Base-by-base conservation (phyloP, 2,113 vertebrate species). In the Psettodes erumei region DNA sequence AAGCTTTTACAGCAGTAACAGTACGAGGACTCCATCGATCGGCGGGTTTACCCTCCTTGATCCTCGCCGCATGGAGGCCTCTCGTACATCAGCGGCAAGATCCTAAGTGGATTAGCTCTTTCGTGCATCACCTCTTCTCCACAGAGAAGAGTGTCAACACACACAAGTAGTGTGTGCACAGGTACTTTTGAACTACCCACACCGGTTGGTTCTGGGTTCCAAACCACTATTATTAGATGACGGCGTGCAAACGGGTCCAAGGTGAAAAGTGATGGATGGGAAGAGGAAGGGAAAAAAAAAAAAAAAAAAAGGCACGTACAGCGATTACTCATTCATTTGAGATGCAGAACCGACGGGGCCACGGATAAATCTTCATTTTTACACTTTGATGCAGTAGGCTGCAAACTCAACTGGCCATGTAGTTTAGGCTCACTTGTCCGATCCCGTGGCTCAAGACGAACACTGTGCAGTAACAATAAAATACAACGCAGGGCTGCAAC, bases 1-100 rank as follows among this genome's bases (percentile, higher is more conserved):
- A 69, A 69, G 54, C 61, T 54, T 72, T 59, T 45, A 75, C 0
- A 45, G 40, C 25, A 37, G 56, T 23, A 59, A 47, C 37, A 67
- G 6, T 16, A 64, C 42, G 9, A 45, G 13, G 3, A 43, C 35
- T 72, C 15, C 33, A 53, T 75, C 11, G 1, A 68, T 48, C 21
- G 18, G 55, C 19, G 58, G 6, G 50, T 30, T 69, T 77, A 18
- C 32, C 21, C 9, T 21, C 5, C 54, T 55, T 64, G 10, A 78
- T 37, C 40, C 15, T 50, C 35, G 3, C 56, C 15, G 28, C 35
- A 32, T 37, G 9, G 19, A 75, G 33, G 27, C 8, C 13, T 38
- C 32, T 67, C 21, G 42, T 53, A 40, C 27, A 43, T 63, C 63
- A 23, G 19, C 28, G 28, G 25, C 12, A 48, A 62, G 45, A 78